Conservation (phyloP, 1,140 invertebrate species). For the Apocrypta bakeri region DNA sequence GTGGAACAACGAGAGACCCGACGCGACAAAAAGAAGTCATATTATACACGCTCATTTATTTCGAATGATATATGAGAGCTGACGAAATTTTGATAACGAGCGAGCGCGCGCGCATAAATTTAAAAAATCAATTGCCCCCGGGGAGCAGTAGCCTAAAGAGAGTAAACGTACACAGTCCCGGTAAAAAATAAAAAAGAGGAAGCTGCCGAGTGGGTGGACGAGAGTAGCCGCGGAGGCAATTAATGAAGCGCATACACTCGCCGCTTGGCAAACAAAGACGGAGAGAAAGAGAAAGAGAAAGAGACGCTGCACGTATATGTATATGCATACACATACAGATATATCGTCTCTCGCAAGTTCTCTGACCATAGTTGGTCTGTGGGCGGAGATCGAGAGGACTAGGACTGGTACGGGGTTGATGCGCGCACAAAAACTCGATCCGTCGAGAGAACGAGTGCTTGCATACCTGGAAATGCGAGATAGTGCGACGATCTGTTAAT, state of each 20-base stretch:
- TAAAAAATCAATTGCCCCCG: slow-evolving; percentile 18
- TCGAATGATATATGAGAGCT: background rate
- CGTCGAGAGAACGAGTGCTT: background rate
- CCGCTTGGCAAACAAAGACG: slow-evolving; percentile 9
- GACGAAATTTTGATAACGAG: slow-evolving; percentile 38
- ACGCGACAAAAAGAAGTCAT: background rate
- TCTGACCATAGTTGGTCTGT: slow-evolving; percentile 60
- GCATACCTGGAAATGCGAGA: slow-evolving; percentile 30
- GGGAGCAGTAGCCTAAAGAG: background rate
- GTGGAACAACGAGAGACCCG: background rate
- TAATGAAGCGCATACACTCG: slow-evolving; percentile 16
- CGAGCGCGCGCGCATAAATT: slow-evolving; percentile 31
- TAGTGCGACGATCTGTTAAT: slow-evolving; percentile 27
- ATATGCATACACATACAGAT: background rate
- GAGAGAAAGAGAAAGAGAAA: no score
- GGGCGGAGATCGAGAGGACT: slow-evolving; percentile 47
- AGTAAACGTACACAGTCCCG: background rate
- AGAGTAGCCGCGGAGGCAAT: background rate
- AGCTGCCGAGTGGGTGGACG: slow-evolving; percentile 26
- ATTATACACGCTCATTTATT: background rate
- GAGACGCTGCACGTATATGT: no score
- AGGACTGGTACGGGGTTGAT: slow-evolving; percentile 51
- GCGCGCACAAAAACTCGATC: slow-evolving; percentile 25
- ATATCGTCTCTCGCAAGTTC: slow-evolving; percentile 37
- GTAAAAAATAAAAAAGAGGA: no score